phyloP scores from a whole-genome alignment of 1,140 invertebrate genomes.

The Calephelis nemesis region DNA sequence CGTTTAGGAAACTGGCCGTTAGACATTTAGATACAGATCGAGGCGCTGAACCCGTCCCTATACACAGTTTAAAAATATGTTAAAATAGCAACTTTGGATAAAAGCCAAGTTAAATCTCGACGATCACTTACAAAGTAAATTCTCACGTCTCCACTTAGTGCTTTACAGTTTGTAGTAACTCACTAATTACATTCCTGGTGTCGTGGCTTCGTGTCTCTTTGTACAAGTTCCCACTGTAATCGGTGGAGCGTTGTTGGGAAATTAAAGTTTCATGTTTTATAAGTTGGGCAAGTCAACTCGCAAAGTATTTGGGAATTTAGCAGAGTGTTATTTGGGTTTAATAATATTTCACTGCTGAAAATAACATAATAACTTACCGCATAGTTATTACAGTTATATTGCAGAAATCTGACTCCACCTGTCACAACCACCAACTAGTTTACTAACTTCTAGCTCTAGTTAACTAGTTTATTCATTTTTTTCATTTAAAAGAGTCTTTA shows the following conservation, averaged over 20 bases:
- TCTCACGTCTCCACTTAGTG: constrained; percentile 22
- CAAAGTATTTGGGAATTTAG: background rate
- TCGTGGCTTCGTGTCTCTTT: constrained; percentile 17
- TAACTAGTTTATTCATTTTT: too few species aligned
- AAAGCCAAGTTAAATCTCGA: constrained; percentile 16
- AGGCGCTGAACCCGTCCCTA: too few species aligned
- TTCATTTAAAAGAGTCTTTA: too few species aligned
- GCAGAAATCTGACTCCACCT: too few species aligned
- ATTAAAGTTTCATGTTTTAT: constrained; percentile 4
- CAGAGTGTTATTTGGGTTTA: too few species aligned
- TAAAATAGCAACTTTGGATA: constrained; percentile 23
- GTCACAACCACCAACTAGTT: too few species aligned
- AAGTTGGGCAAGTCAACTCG: background rate
- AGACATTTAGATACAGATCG: too few species aligned
- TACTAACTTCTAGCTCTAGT: too few species aligned
- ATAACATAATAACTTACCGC: too few species aligned
- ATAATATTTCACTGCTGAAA: too few species aligned
- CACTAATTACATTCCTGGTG: constrained; percentile 32
- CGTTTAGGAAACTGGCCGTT: too few species aligned
- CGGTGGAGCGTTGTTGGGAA: background rate
- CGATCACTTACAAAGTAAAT: constrained; percentile 25
- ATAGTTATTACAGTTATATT: too few species aligned
- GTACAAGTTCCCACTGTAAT: constrained; percentile 3
- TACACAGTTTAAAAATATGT: background rate
- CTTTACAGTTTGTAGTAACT: constrained; percentile 14